phyloP scores from a whole-genome alignment of 2,888 invertebrate species.

The Oligia strigilis region DNA sequence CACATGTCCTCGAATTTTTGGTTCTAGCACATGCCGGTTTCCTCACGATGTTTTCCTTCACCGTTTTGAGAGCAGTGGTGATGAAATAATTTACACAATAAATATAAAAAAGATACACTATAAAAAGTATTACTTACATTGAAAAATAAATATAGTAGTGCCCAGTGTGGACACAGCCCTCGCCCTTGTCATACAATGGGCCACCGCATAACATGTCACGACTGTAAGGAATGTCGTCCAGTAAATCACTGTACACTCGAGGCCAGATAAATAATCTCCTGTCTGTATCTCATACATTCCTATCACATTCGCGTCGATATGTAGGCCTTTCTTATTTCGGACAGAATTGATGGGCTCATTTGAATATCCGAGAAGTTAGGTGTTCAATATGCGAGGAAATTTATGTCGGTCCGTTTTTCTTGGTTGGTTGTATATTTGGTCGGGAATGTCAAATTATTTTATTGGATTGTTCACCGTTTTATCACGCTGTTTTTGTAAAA shows the following conservation, averaged over 20 bases:
- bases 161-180: constrained; percentile 3
- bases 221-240: constrained; percentile 40
- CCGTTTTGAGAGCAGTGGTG: too few species aligned
- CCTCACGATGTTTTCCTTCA: too few species aligned
- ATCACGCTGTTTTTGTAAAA: not conserved
- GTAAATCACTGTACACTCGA: constrained; percentile 64
- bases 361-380: constrained; percentile 58
- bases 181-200: constrained; percentile 17
- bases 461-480: not conserved
- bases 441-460: constrained; percentile 20
- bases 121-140: not conserved
- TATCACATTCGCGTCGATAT: constrained; percentile 54
- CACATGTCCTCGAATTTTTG: too few species aligned
- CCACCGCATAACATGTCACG: constrained; percentile 46
- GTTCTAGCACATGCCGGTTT: too few species aligned
- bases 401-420: constrained; percentile 33
- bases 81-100: too few species aligned
- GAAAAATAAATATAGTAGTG: not conserved
- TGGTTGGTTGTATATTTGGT: constrained; percentile 21
- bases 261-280: constrained; percentile 58
- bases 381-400: constrained; percentile 54
- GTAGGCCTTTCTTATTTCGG: constrained; percentile 60
- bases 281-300: constrained; percentile 52
- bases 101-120: not conserved
- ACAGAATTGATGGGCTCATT: constrained; percentile 61